A percentile compares a stretch with the other conserved stretches of the same genome.
These are phyloP conservation scores for Caenorhabditis sp. DNA, from an alignment of 2,888 invertebrate species.

Conservation along the genomic window DNA sequence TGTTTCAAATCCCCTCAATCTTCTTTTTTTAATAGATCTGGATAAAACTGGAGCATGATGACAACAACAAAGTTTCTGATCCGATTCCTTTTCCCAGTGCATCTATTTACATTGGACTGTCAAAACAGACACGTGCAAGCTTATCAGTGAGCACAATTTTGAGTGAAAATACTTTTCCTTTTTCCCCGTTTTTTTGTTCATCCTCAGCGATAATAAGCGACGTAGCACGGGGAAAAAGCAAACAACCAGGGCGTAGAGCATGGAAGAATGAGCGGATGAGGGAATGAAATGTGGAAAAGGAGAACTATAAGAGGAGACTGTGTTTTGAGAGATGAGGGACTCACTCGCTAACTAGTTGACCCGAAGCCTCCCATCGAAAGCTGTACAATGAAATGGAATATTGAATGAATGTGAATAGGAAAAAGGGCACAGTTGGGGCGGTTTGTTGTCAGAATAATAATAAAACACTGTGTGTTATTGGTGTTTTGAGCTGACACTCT, in stretches of 20 bases:
- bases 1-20: constrained; percentile 8
- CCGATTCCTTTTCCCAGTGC: background rate
- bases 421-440: constrained; percentile 23
- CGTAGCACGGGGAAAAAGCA: constrained; percentile 38
- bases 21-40: background rate
- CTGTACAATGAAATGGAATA: constrained; percentile 26
- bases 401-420: constrained; percentile 45
- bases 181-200: constrained; percentile 36
- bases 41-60: too few species aligned
- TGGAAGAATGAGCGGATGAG: constrained; percentile 19
- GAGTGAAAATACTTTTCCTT: constrained; percentile 39
- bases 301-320: constrained; percentile 27
- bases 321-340: constrained; percentile 17
- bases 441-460: constrained; percentile 42
- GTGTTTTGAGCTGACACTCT: constrained; percentile 25
- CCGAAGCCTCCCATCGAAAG: background rate
- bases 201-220: constrained; percentile 42
- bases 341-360: background rate
- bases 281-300: constrained; percentile 12
- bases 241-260: constrained; percentile 49
- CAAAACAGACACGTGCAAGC: constrained; percentile 18
- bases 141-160: constrained; percentile 34
- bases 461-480: constrained; percentile 41
- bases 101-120: constrained; percentile 2
- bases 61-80: background rate